Conservation (phyloP, 2,797 vertebrate species). For the Molothrus aeneus region DNA sequence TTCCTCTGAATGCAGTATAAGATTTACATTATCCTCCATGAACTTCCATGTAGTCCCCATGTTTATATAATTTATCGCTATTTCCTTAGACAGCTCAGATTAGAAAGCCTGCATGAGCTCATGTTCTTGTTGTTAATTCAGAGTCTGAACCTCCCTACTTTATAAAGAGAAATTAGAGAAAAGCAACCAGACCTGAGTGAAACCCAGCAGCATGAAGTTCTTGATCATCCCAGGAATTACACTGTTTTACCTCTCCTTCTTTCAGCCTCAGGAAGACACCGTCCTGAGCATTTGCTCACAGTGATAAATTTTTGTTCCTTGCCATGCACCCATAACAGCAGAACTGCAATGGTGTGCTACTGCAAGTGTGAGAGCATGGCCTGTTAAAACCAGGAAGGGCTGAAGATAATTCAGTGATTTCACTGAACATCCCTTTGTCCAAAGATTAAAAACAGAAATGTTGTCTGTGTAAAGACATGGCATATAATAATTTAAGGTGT, state of each 20-base stretch:
- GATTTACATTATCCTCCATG: slow-evolving; percentile 83
- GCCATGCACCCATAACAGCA: not conserved
- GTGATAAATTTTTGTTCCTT: not conserved
- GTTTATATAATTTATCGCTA: slow-evolving; percentile 81
- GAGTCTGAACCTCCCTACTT: slow-evolving; percentile 60
- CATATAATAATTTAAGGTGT: not conserved
- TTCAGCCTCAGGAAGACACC: not conserved
- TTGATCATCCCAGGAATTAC: not conserved
- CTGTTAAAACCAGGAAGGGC: not conserved
- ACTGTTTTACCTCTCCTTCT: not conserved
- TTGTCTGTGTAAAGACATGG: not conserved
- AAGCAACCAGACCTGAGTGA: not conserved
- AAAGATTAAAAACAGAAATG: not conserved
- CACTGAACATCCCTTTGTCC: not conserved
- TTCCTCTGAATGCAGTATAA: slow-evolving; percentile 76
- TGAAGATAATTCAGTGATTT: not conserved
- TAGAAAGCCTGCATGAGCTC: slow-evolving; percentile 75
- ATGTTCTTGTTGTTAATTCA: slow-evolving; percentile 65
- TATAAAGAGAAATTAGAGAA: slow-evolving; percentile 44
- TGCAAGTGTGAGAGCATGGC: fast-evolving
- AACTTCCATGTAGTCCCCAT: slow-evolving; percentile 76
- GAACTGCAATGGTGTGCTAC: not conserved
- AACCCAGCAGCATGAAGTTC: not conserved
- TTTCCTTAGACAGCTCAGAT: slow-evolving; percentile 78
- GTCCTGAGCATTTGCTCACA: not conserved